Conservation (phyloP, 2,113 vertebrate species). For the Mormoops blainvillei region DNA sequence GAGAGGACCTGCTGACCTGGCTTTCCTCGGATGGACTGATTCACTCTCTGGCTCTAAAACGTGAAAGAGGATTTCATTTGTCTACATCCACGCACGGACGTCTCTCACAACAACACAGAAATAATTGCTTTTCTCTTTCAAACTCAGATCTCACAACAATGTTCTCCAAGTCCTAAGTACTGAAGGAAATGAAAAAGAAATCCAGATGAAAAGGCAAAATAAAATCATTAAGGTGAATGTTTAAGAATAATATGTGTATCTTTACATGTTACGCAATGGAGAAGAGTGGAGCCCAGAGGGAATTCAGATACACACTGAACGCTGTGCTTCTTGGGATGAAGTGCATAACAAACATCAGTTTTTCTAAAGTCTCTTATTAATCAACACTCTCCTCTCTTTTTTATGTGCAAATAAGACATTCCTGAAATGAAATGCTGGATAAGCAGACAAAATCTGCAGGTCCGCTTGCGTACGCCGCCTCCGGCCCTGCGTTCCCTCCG, state of each 20-base stretch:
- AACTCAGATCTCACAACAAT: not conserved
- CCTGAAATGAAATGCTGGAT: not conserved
- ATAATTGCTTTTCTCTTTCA: conserved; percentile 21
- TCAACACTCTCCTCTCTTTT: not conserved
- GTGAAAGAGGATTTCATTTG: not conserved
- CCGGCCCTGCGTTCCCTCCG: not conserved
- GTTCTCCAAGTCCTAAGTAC: not conserved
- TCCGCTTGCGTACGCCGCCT: not conserved
- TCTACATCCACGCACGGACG: not conserved
- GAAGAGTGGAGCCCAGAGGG: not conserved
- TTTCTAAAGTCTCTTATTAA: not conserved
- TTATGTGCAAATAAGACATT: not conserved
- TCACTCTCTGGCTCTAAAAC: conserved; percentile 34
- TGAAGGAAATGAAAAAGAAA: not conserved
- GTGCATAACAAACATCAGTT: not conserved
- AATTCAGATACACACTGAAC: not conserved
- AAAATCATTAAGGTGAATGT: not conserved
- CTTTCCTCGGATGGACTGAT: not conserved
- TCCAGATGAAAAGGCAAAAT: not conserved
- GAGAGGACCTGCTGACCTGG: not conserved
- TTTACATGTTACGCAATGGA: not conserved
- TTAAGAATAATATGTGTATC: not conserved
- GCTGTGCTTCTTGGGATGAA: not conserved
- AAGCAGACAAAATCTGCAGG: not conserved
- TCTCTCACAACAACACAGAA: not conserved